Evolutionary conservation across 2,797 vertebrate genomes (phyloP).

Genomic region (Gymnopithys bicolor): DNA sequence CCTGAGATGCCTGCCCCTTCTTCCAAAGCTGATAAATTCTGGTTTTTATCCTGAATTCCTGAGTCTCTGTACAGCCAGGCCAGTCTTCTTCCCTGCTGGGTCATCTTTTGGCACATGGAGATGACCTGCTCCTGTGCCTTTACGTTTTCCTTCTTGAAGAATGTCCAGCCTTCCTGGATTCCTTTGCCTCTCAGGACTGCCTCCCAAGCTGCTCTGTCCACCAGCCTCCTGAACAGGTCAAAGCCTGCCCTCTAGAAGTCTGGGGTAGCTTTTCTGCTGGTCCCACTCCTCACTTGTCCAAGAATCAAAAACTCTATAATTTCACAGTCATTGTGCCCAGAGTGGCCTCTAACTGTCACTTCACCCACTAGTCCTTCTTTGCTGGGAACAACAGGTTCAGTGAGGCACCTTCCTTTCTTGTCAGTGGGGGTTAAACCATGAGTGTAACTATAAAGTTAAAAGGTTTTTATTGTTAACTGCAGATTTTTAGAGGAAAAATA

Average conservation of each 20-base stretch:
- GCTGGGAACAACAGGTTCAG: background rate
- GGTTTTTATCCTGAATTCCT: background rate
- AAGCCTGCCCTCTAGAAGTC: background rate
- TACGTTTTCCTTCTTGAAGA: background rate
- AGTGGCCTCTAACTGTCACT: background rate
- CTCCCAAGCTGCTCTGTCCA: background rate
- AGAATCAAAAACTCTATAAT: background rate
- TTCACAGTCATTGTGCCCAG: background rate
- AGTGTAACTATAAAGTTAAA: background rate
- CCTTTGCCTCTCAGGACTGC: background rate
- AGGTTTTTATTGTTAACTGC: background rate
- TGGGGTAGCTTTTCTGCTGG: background rate
- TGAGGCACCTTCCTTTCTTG: background rate
- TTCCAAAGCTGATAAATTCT: background rate
- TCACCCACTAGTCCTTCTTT: background rate
- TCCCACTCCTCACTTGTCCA: background rate
- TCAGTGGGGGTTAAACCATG: background rate
- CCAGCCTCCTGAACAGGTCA: background rate
- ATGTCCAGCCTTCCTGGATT: background rate
- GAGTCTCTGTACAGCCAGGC: background rate
- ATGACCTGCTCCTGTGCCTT: background rate
- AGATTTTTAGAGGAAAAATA: background rate
- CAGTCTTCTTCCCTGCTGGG: background rate
- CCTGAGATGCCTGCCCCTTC: background rate
- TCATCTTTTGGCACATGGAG: background rate